Base-by-base conservation (phyloP, 2,888 invertebrate species). In the Acleris laterana region DNA sequence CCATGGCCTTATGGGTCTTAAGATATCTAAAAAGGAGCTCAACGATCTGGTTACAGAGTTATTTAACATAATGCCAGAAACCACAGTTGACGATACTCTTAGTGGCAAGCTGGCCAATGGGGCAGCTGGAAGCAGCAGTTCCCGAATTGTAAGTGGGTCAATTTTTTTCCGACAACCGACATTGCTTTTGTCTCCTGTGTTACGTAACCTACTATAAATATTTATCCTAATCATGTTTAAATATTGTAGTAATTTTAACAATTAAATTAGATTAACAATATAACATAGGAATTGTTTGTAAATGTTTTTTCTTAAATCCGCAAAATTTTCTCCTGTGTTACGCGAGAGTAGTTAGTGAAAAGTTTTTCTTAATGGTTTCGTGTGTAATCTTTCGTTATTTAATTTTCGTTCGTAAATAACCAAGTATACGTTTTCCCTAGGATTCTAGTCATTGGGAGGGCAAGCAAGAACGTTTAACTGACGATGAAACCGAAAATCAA, bases 11-110 rank as follows among this genome's bases (percentile, higher is more conserved):
- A 96, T 97, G 9, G 32, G 32, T 32, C 32, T 32, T 0, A 96
- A 96, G 85, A 96, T 99, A 72, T 95, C 97, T 0, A 96, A 96
- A 81, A 97, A 97, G 79, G 98, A 99, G 85, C 85, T 98, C 22
- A 96, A 96, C 71, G 95, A 96, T 79, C 88, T 99, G 65, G 95
- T 98, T 69, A 95, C 96, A 0, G 98, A 98, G 84, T 85, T 98
- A 46, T 95, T 97, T 80, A 97, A 96, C 70, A 95, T 95, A 62
- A 93, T 95, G 77, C 92, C 92, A 0, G 93, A 95, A 44, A 90
- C 53, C 0, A 49, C 60, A 20, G 51, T 46, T 1, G 65, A 66
- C 1, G 65, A 61, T 3, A 46, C 44, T 6, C 48, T 65, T 7
- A 42, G 44, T 4, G 65, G 65, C 2, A 61, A 61, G 20, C 25